A percentile compares a stretch with the other conserved stretches of the same genome.
phyloP scores from a whole-genome alignment of 1,140 invertebrate genomes.

The Pinna nobilis region DNA sequence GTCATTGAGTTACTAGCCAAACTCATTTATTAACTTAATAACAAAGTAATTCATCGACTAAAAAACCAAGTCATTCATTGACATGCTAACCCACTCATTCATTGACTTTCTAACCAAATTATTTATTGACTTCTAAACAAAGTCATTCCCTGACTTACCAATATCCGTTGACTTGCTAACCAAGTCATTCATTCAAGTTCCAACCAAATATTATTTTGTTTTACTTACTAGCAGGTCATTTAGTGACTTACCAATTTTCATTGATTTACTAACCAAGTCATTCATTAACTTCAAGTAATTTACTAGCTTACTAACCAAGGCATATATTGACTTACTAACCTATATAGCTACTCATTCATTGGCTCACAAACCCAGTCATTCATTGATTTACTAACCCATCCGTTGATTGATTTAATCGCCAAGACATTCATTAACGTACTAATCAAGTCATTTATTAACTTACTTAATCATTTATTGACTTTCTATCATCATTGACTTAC shows the following conservation, averaged over 20 bases:
- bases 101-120: too few species aligned
- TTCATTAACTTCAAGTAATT: too few species aligned
- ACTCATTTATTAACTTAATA: too few species aligned
- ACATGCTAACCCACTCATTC: too few species aligned
- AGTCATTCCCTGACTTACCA: too few species aligned
- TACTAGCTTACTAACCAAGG: constrained; percentile 22
- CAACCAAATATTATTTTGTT: too few species aligned
- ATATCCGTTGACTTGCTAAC: too few species aligned
- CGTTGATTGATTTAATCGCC: constrained; percentile 19
- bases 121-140: too few species aligned
- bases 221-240: too few species aligned
- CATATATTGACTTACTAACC: constrained; percentile 31
- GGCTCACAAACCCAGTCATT: constrained; percentile 21
- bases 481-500: too few species aligned
- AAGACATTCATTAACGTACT: constrained; percentile 2
- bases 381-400: constrained; percentile 24
- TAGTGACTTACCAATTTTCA: too few species aligned
- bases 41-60: background rate
- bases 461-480: constrained; percentile 1
- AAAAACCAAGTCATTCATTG: background rate
- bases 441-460: constrained; percentile 16
- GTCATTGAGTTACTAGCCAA: too few species aligned
- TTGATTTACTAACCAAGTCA: constrained; percentile 31
- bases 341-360: constrained; percentile 21
- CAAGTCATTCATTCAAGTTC: background rate